Conservation (phyloP, 2,797 vertebrate species). For the Tadarida brasiliensis region DNA sequence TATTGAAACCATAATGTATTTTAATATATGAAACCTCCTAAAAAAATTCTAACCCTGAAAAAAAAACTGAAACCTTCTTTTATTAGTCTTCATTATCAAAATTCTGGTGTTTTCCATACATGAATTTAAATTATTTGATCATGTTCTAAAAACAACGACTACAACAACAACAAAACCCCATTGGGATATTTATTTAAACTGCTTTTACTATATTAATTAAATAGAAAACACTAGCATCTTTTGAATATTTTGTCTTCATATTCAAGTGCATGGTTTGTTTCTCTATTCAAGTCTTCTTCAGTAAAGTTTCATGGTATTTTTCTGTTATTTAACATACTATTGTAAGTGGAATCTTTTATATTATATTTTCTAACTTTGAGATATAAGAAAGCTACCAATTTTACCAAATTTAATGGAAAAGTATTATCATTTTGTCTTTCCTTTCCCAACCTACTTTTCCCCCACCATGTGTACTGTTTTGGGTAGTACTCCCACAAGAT, state of each 20-base stretch:
- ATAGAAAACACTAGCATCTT: slow-evolving; percentile 4
- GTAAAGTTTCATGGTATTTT: not conserved
- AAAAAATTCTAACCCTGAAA: not conserved
- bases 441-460: too few relatives aligned
- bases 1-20: not conserved
- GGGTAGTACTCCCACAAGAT: not conserved
- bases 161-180: not conserved
- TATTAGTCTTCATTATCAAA: not conserved
- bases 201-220: not conserved
- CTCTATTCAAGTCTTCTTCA: not conserved
- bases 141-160: not conserved
- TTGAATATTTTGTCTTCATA: not conserved
- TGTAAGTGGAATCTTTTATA: not conserved
- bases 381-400: too few relatives aligned
- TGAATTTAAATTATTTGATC: not conserved
- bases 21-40: not conserved
- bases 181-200: not conserved
- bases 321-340: not conserved
- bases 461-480: too few relatives aligned
- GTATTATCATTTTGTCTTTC: too few relatives aligned
- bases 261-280: not conserved
- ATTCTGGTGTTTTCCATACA: not conserved
- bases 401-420: too few relatives aligned
- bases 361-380: too few relatives aligned
- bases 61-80: not conserved